Base-by-base conservation (phyloP, 2,797 vertebrate genomes). In the Paratrypauchen microcephalus region DNA sequence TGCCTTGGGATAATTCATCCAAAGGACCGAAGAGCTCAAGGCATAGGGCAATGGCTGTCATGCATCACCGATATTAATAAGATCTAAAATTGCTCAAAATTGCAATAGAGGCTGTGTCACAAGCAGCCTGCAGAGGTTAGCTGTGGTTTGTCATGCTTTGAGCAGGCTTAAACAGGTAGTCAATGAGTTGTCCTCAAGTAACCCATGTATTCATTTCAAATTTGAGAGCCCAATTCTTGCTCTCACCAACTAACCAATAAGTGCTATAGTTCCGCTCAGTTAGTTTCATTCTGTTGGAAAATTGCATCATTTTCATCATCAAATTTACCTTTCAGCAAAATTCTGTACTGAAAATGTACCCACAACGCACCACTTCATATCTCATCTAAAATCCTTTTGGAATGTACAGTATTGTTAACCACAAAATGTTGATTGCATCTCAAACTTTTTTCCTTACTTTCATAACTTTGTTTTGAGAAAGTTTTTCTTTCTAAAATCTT, bases 31-130 rank as follows among this genome's bases (percentile, higher is more conserved):
- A 61, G 32, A 21, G 59, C 59, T 61, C 12, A 11, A 16, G 59
- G 59, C 59, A 23, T 61, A 18, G 11, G 1, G 32, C 59, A 23
- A 61, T 61, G 59, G 36, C n/a, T 36, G 59, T 41, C 59, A 61
- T 61, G 59, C 59, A 61, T 32, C 59, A 23, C 32, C 39, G 59
- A 63, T 26, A 63, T 15, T 50, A 59, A 63, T 63, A 63, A 45
- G 61, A 24, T 47, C 21, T 45, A 63, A 47, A 63, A 45, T 63
- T 63, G 61, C 23, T 63, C 36, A 63, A 63, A 63, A 45, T 63
- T 63, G 61, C 61, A 47, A 6, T 63, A 24, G 41, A 47, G 61
- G 21, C n/a, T 12, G 36, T 23, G 36, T 41, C 21, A 63, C 6
- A 63, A 47, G 39, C 7, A 48, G 62, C 62, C 39, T 47, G 41